These are phyloP conservation scores for Tetrao urogallus DNA, from an alignment of 2,113 vertebrate genomes.

Conservation along the genomic window DNA sequence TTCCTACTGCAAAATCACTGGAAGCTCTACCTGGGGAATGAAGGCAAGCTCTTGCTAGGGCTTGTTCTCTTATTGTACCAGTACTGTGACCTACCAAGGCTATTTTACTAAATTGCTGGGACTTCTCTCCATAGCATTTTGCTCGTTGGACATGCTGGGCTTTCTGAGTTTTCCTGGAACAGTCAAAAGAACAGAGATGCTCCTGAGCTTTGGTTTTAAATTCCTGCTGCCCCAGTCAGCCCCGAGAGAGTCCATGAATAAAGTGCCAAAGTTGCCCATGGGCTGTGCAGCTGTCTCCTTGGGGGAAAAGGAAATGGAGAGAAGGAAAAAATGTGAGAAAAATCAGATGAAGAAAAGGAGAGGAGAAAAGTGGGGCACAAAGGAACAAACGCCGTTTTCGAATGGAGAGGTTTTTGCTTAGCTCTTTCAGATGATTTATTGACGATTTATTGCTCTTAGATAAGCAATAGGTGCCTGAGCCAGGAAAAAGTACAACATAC, in stretches of 20 bases:
- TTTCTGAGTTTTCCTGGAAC: background rate
- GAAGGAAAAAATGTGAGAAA: background rate
- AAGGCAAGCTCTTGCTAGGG: background rate
- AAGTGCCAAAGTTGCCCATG: background rate
- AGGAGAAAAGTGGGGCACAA: background rate
- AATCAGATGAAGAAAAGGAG: background rate
- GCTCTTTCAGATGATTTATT: too few species aligned
- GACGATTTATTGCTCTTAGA: too few species aligned
- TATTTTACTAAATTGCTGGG: background rate
- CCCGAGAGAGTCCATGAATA: background rate
- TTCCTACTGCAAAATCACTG: background rate
- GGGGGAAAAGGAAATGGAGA: too few species aligned
- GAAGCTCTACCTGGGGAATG: background rate
- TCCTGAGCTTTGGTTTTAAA: background rate
- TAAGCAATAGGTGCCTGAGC: background rate
- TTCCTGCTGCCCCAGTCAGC: background rate
- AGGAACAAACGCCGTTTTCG: background rate
- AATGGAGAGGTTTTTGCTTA: background rate
- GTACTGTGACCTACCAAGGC: background rate
- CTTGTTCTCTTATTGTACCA: background rate
- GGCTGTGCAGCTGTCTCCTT: background rate
- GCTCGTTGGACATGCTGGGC: background rate
- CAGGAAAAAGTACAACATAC: background rate
- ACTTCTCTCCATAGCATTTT: background rate
- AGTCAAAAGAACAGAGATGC: background rate